Evolutionary conservation across 2,113 vertebrate species (phyloP), one percentile per base, ranked within the genome.

Genomic region (Scolopax mira): DNA sequence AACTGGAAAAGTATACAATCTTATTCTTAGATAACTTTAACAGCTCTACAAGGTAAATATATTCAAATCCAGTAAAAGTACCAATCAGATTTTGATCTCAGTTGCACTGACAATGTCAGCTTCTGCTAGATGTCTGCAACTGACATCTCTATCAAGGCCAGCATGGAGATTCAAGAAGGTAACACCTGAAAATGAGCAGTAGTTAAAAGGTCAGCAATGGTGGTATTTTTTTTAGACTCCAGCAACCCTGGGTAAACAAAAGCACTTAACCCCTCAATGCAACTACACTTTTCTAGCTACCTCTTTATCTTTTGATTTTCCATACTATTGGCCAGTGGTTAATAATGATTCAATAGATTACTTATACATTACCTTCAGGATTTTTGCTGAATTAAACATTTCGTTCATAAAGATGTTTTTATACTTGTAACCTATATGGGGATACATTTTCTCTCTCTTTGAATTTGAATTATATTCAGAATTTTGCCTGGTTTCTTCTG

Each of bases 191-290:
- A 71, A 73, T 21, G 2, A 82, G 2, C 25, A 72, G 48, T 17
- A 75, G 3, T 10, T 64, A 5, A 60, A 64, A 67, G 11, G 21
- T 80, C 24, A 54, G 15, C 0, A 0, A 25, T 8, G 16, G 1
- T 37, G 35, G 4, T 22, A 9, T 35, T 84, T 72, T 70, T 70
- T 33, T 55, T 78, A 8, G 6, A 18, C 31, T 74, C 9, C 17
- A 16, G 13, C 4, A 90, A n/a, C 16, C 21, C 5, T 39, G 11
- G 35, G 23, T 16, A 25, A 17, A 79, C 10, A 64, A 30, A 37
- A 85, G 9, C 1, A 11, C 28, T 62, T 54, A 31, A 55, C 75
- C 37, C 13, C 6, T 6, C 31, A 48, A 41, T 23, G 10, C 21
- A 66, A 11, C 21, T 49, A 52, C 2, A 51, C 1, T 21, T 57